Percentiles rank a stretch among this genome's conserved stretches.
Evolutionary conservation across 2,888 invertebrate genomes (phyloP).

Genomic region (Tanaodytes sp.): DNA sequence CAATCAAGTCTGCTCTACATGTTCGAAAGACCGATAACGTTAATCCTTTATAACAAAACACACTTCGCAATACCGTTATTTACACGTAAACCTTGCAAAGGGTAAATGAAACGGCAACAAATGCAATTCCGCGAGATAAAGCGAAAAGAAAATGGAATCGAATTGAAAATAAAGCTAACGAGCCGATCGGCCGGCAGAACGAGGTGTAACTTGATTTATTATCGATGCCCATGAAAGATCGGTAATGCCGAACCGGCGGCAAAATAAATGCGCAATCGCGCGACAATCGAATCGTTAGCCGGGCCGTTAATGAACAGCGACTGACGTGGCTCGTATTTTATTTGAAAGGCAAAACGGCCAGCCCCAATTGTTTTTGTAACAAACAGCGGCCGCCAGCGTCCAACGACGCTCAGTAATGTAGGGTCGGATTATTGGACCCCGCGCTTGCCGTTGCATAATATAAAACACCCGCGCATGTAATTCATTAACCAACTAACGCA

Average conservation of each 20-base stretch:
- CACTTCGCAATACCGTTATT: conserved; percentile 38
- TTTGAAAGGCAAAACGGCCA: conserved; percentile 66
- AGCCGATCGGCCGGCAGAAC: conserved; percentile 31
- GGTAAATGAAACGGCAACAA: conserved; percentile 48
- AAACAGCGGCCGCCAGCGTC: conserved; percentile 62
- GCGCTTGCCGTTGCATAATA: conserved; percentile 59
- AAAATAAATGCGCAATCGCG: conserved; percentile 63
- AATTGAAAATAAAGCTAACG: conserved; percentile 48
- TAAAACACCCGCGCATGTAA: conserved; percentile 65
- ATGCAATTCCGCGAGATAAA: conserved; percentile 48
- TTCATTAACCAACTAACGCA: conserved; percentile 68
- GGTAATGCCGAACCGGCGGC: conserved; percentile 54
- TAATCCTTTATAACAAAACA: conserved; percentile 49
- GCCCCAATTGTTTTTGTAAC: conserved; percentile 67
- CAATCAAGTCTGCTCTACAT: conserved; percentile 24
- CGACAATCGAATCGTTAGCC: conserved; percentile 68
- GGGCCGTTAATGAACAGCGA: conserved; percentile 67
- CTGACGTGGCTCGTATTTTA: conserved; percentile 68
- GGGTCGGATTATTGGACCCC: conserved; percentile 67
- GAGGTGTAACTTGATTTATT: conserved; percentile 58
- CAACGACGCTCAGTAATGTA: conserved; percentile 62
- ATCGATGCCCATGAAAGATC: conserved; percentile 57
- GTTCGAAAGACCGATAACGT: conserved; percentile 38
- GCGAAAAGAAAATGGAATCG: conserved; percentile 51
- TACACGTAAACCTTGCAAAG: conserved; percentile 38